Base-by-base conservation (phyloP, 2,888 invertebrate species). In the Clunio marinus region DNA sequence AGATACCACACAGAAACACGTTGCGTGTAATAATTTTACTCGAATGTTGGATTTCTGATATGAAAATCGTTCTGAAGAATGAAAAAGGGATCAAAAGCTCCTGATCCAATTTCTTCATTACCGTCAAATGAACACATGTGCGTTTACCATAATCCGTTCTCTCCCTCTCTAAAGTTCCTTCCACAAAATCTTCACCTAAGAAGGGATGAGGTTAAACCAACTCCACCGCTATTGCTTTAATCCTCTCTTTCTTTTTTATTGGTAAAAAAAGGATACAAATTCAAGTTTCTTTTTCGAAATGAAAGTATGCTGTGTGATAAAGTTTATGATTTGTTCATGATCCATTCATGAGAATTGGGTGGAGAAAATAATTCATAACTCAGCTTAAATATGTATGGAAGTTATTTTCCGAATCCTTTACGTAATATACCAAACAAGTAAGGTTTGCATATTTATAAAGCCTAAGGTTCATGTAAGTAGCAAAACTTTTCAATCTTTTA, bases 121-220 rank as follows among this genome's bases (percentile, higher is more conserved):
- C 25, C 57, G n/a, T 57, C 27, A 20, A 20, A 51, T 57, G 57
- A 57, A 27, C 27, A 57, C 25, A 57, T 57, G 51, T 13, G 27
- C 15, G 57, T 57, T 57, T 57, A 27, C 27, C 27, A 25, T 27
- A 57, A 27, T 57, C 57, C 57, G 25, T n/a, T 32, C 10, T 32
- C 57, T 7, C 25, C 25, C n/a, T 27, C 57, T 10, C n/a, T n/a
- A n/a, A 32, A 32, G 32, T 32, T 10, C 32, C 32, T 32, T 32
- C n/a, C n/a, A n/a, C n/a, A 32, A 32, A 32, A 32, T 32, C 4
- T 32, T 7, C 4, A 32, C 32, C 32, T 7, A 4, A 32, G 10
- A 32, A 7, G 5, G 4, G 4, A 7, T 32, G 4, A 32, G 4
- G 32, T 32, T 32, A 32, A 32, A 32, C n/a, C n/a, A n/a, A 22